Evolutionary conservation across 2,113 vertebrate genomes (phyloP), one percentile per base, ranked within the genome.

Genomic region (Rhinolophus ferrumequinum): DNA sequence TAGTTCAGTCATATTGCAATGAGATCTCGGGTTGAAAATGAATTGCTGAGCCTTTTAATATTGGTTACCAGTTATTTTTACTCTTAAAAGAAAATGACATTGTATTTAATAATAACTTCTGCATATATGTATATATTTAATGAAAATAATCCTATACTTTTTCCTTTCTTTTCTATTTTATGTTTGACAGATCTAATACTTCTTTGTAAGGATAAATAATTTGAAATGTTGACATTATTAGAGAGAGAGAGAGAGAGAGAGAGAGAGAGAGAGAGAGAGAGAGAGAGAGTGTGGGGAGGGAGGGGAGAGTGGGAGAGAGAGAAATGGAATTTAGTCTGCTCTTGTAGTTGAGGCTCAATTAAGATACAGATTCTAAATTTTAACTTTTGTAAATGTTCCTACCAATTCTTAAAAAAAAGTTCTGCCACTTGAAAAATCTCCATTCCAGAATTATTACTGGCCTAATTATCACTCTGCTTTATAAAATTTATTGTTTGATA

Each of bases 181-280:
- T 93, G 7, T 87, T 75, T 66, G 58, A 38, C 2, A 93, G 47
- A 82, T 64, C 19, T 94, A 11, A 35, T 85, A 54, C n/a, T 93
- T 97, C 38, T 58, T 93, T 91, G 35, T 73, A 88, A 93, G 26
- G 22, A 58, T 96, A 70, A 91, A 97, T 77, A 86, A 60, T 83
- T 66, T 67, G 56, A 73, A 96, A 79, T 89, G 6, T 50, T 94
- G 41, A 72, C 6, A 75, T 67, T 93, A 52, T 56, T 22, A 52
- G 5, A 64, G 30, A 35, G 30, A 54, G 30, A 66, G 24, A 52
- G 24, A 66, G 24, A 33, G 30, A 12, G 35, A 18, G 56, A 62
- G 26, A 62, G 67, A 8, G 41, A 44, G 6, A 44, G 1, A 7
- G 41, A 7, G 75, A 19, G 41, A n/a, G 3, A 41, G 41, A 41